Conservation (phyloP, 2,113 vertebrate species). For the Bathybates hornii region DNA sequence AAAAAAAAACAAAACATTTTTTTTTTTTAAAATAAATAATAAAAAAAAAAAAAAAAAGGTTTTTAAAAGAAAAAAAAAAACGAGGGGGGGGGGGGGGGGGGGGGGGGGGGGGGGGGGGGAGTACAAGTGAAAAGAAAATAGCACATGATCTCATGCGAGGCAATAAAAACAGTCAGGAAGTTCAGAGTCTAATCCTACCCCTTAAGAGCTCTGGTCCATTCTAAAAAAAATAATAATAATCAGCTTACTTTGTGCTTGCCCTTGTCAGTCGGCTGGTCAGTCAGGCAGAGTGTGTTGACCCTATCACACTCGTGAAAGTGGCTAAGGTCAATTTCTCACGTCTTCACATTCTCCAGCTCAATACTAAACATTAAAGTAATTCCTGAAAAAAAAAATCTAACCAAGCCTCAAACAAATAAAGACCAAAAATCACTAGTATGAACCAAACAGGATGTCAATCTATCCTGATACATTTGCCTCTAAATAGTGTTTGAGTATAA, state of each 20-base stretch:
- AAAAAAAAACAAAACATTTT: too few species aligned
- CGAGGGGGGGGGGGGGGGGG: background rate
- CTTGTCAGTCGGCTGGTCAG: background rate
- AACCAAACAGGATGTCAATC: background rate
- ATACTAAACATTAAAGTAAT: background rate
- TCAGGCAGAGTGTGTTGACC: slow-evolving; percentile 1
- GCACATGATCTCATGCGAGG: slow-evolving; percentile 50
- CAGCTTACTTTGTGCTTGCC: slow-evolving; percentile 11
- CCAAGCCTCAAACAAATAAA: background rate
- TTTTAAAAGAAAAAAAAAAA: too few species aligned
- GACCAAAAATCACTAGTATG: background rate
- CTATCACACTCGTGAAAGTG: background rate
- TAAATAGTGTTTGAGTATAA: slow-evolving; percentile 18
- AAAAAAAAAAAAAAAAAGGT: too few species aligned
- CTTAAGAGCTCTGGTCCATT: slow-evolving; percentile 12
- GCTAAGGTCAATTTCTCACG: background rate
- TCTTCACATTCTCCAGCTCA: background rate
- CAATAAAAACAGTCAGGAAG: slow-evolving; percentile 7
- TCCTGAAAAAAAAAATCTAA: background rate
- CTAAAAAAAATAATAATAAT: background rate
- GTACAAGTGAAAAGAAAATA: slow-evolving; percentile 36
- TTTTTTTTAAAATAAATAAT: too few species aligned
- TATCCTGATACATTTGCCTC: background rate
- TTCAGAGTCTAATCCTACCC: background rate
- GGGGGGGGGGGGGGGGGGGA: too few species aligned